Conservation (phyloP, 2,888 invertebrate species). For the Eucera pruinosa region DNA sequence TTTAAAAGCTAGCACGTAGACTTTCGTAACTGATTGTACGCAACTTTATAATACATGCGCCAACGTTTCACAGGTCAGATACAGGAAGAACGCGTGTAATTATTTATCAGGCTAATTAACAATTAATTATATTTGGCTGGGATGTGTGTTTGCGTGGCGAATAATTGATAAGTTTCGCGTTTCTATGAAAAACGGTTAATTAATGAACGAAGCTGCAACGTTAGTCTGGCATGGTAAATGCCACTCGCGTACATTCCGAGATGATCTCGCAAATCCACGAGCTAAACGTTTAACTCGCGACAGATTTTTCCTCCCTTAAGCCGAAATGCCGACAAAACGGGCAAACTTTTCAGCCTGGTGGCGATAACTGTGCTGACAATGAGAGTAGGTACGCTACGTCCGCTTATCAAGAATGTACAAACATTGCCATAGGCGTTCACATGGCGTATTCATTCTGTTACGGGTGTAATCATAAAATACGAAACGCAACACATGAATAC, state of each 20-base stretch:
- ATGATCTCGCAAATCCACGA: conserved; percentile 51
- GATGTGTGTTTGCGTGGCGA: conserved; percentile 24
- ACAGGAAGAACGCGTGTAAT: neutral
- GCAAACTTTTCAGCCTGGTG: conserved; percentile 49
- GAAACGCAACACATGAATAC: neutral
- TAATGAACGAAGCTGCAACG: conserved; percentile 54
- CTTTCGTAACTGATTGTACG: too few species aligned
- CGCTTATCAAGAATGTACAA: conserved; percentile 35
- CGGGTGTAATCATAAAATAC: conserved; percentile 2
- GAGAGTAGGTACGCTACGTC: conserved; percentile 30
- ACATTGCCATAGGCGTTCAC: conserved; percentile 23
- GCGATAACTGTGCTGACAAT: conserved; percentile 50
- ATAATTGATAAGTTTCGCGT: conserved; percentile 51
- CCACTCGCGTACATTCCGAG: conserved; percentile 51
- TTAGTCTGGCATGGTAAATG: conserved; percentile 45
- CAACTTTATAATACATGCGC: too few species aligned
- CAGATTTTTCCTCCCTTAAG: conserved; percentile 58
- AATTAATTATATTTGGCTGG: conserved; percentile 55
- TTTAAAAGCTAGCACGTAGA: too few species aligned
- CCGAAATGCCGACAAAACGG: conserved; percentile 44
- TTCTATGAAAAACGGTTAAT: conserved; percentile 59
- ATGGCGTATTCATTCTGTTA: conserved; percentile 27
- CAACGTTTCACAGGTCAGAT: neutral
- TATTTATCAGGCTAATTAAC: conserved; percentile 40
- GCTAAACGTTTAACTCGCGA: conserved; percentile 39